A percentile compares a stretch with the other conserved stretches of the same genome.
phyloP scores from a whole-genome alignment of 2,113 vertebrate species.

The Prochilodus magdalenae region DNA sequence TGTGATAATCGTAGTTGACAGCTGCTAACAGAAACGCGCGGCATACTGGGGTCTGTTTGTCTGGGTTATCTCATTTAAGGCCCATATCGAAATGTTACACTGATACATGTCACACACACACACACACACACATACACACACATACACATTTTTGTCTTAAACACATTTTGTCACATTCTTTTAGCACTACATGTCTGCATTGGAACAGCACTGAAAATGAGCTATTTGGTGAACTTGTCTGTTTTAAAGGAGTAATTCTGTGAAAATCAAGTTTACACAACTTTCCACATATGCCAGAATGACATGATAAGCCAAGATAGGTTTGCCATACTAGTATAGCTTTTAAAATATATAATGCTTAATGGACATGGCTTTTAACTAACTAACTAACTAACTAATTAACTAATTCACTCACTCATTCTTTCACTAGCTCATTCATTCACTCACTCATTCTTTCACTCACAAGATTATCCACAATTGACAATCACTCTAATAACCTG shows the following conservation, averaged over 20 bases:
- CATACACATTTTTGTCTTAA: not conserved
- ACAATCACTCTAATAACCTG: no score
- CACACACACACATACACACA: slow-evolving; percentile 33
- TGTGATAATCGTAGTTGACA: slow-evolving; percentile 60
- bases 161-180: slow-evolving; percentile 40
- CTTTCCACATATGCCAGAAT: no score
- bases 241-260: not conserved
- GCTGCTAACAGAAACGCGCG: slow-evolving; percentile 49
- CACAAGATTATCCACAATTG: no score
- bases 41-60: slow-evolving; percentile 48
- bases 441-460: no score
- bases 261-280: no score
- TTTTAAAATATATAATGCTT: no score
- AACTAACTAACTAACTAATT: no score
- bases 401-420: no score
- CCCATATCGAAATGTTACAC: slow-evolving; percentile 55
- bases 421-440: no score
- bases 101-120: not conserved
- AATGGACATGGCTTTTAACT: no score
- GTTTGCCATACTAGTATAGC: no score
- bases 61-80: slow-evolving; percentile 51
- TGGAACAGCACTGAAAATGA: slow-evolving; percentile 14
- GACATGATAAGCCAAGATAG: no score
- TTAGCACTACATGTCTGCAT: slow-evolving; percentile 17
- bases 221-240: slow-evolving; percentile 25